Conservation (phyloP, 2,797 vertebrate genomes). For the Acrossocheilus fasciatus region DNA sequence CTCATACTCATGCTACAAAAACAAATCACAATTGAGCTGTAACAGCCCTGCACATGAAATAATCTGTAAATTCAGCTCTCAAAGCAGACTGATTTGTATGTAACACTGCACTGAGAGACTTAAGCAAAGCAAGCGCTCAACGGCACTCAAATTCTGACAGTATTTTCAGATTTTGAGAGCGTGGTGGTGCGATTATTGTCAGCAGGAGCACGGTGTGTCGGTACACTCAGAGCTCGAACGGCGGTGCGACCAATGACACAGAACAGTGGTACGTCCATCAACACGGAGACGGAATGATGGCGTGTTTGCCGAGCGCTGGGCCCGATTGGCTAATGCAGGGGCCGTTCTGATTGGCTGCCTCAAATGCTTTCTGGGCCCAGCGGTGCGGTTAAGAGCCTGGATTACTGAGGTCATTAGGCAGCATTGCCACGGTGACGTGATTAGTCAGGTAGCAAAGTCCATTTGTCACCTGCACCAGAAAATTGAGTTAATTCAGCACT, state of each 20-base stretch:
- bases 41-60: neutral
- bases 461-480: conserved; percentile 94
- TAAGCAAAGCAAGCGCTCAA: conserved; percentile 30
- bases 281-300: conserved; percentile 51
- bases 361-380: conserved; percentile 76
- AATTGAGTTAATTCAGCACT: conserved; percentile 95
- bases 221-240: conserved; percentile 42
- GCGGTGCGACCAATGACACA: conserved; percentile 50
- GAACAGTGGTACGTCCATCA: conserved; percentile 58
- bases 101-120: conserved; percentile 14
- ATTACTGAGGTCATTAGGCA: conserved; percentile 97
- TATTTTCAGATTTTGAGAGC: conserved; percentile 44
- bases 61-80: conserved; percentile 10
- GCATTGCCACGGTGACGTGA: conserved; percentile 98
- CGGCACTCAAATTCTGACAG: conserved; percentile 43
- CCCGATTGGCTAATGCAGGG: conserved; percentile 66
- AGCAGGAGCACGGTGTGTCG: conserved; percentile 33
- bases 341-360: conserved; percentile 72
- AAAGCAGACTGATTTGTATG: conserved; percentile 32
- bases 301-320: conserved; percentile 42
- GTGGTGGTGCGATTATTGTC: conserved; percentile 43
- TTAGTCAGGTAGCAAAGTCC: conserved; percentile 99
- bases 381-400: conserved; percentile 87
- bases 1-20: conserved; percentile 13
- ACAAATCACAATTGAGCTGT: neutral